phyloP scores from a whole-genome alignment of 2,797 vertebrate species.

The Stomatorhinus walkeri region DNA sequence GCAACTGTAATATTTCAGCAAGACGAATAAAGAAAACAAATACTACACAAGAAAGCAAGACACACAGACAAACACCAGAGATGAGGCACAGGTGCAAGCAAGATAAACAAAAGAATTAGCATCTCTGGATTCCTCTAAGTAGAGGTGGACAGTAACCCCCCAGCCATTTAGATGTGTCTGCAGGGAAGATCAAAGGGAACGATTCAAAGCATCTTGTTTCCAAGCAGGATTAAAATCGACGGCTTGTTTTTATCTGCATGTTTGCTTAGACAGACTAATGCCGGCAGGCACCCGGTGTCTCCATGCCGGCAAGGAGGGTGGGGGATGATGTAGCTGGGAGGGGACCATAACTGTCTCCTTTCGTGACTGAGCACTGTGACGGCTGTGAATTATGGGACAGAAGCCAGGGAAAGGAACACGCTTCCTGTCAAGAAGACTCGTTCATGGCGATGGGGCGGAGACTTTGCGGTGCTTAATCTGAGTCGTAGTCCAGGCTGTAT shows the following conservation, averaged over 20 bases:
- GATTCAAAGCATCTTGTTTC: neutral
- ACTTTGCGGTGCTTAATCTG: neutral
- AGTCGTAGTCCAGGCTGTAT: neutral
- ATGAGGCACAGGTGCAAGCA: neutral
- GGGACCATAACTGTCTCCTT: neutral
- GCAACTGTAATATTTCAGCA: neutral
- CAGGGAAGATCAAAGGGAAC: neutral
- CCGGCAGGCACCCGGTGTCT: neutral
- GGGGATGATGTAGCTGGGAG: neutral
- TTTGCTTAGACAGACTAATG: neutral
- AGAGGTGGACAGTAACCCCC: neutral
- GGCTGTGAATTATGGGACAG: neutral
- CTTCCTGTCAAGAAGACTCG: neutral
- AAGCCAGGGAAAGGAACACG: neutral
- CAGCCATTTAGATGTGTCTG: neutral
- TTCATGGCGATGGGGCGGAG: neutral
- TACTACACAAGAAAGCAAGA: neutral
- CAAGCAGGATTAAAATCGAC: neutral
- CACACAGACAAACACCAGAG: neutral
- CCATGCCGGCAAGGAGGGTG: neutral
- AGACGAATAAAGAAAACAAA: neutral
- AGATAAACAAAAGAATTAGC: neutral
- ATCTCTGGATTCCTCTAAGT: neutral
- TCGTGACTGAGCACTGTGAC: neutral
- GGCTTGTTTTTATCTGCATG: neutral